Conservation (phyloP, 1,140 invertebrate genomes). For the Lordiphosa collinella region DNA sequence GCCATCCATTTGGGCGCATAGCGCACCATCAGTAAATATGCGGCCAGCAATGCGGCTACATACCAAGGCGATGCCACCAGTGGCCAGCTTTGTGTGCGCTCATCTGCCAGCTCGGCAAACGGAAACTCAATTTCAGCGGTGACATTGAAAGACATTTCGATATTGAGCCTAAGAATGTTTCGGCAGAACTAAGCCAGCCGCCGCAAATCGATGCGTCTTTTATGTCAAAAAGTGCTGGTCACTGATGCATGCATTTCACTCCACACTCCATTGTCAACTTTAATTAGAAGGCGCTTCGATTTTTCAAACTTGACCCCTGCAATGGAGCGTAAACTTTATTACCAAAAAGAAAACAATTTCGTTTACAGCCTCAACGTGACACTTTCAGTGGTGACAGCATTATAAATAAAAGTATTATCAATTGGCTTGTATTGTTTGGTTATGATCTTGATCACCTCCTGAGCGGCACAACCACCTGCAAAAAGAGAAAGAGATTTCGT, state of each 20-base stretch:
- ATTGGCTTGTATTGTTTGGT: slow-evolving; percentile 98
- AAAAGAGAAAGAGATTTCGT: slow-evolving; percentile 25
- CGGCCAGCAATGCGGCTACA: slow-evolving; percentile 86
- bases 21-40: slow-evolving; percentile 91
- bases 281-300: too few relatives aligned
- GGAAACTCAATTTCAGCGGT: slow-evolving; percentile 23
- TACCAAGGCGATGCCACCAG: slow-evolving; percentile 91
- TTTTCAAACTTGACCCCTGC: too few relatives aligned
- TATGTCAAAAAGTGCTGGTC: too few relatives aligned
- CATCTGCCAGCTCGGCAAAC: slow-evolving; percentile 44
- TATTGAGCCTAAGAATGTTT: too few relatives aligned
- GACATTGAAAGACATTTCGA: slow-evolving; percentile 9
- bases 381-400: slow-evolving; percentile 93
- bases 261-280: too few relatives aligned
- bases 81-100: slow-evolving; percentile 91
- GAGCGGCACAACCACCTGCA: slow-evolving; percentile 92
- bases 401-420: slow-evolving; percentile 97
- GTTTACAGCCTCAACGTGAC: slow-evolving; percentile 81
- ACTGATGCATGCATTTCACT: too few relatives aligned
- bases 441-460: slow-evolving; percentile 98
- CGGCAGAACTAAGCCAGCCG: too few relatives aligned
- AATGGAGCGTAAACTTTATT: not conserved
- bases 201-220: too few relatives aligned
- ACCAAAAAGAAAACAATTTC: slow-evolving; percentile 8
- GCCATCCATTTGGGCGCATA: slow-evolving; percentile 91